phyloP scores from a whole-genome alignment of 2,888 invertebrate species.

The Cremastobaeus sp. region DNA sequence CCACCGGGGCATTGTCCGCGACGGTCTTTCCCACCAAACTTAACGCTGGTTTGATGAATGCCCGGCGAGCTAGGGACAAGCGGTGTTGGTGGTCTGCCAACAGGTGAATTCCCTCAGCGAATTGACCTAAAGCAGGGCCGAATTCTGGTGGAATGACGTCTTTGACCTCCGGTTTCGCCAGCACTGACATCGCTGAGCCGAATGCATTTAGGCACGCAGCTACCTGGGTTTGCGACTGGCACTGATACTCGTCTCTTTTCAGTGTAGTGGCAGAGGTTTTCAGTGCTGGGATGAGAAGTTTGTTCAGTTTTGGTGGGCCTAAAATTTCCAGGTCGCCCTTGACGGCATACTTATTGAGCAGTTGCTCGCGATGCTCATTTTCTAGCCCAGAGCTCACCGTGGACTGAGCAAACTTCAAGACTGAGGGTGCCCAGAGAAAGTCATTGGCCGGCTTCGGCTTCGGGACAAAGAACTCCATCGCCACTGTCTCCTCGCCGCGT shows the following conservation, averaged over 20 bases:
- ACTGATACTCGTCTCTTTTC: conserved; percentile 32
- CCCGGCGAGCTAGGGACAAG: conserved; percentile 15
- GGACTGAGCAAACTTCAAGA: background rate
- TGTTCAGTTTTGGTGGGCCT: conserved; percentile 22
- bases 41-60: conserved; percentile 29
- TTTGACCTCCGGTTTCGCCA: conserved; percentile 8
- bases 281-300: background rate
- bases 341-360: conserved; percentile 8
- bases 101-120: conserved; percentile 21
- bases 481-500: too few species aligned
- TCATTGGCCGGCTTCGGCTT: background rate
- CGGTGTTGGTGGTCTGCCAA: too few species aligned
- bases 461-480: too few species aligned
- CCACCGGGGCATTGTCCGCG: conserved; percentile 21
- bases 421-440: background rate
- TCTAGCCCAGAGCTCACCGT: background rate
- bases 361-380: too few species aligned
- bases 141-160: conserved; percentile 1
- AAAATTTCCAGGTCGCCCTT: conserved; percentile 7
- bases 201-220: conserved; percentile 24
- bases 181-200: too few species aligned
- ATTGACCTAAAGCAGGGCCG: background rate
- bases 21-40: conserved; percentile 20
- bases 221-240: conserved; percentile 19
- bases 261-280: conserved; percentile 4